Percentiles rank a stretch among this genome's conserved stretches.
Conservation (phyloP, 2,888 invertebrate species). For the Phragmatobia fuliginosa region DNA sequence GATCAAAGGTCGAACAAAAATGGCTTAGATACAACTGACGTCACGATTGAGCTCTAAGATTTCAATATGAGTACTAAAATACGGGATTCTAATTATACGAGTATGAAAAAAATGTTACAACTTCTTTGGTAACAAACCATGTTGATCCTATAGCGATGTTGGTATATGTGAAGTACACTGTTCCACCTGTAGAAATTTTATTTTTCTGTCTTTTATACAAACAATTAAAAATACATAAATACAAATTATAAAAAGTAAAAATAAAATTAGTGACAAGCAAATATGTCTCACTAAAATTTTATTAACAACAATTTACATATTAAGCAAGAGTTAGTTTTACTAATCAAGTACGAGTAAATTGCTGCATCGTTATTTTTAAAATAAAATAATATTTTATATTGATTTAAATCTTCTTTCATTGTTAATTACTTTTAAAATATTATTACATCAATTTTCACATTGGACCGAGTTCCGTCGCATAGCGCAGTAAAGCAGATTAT, state of each 20-base stretch:
- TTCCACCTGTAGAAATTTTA: conserved; percentile 75
- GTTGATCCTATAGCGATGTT: conserved; percentile 71
- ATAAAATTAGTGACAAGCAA: neutral
- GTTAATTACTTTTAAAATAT: neutral
- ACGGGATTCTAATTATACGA: conserved; percentile 37
- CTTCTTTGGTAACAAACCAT: conserved; percentile 70
- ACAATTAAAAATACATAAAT: neutral
- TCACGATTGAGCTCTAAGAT: neutral
- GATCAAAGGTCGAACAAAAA: neutral
- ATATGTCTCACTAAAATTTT: neutral
- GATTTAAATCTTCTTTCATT: neutral
- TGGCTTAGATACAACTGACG: neutral
- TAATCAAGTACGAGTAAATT: neutral
- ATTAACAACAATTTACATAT: neutral
- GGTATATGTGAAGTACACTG: conserved; percentile 69
- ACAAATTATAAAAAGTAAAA: neutral
- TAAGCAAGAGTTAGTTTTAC: neutral
- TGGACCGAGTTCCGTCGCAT: too few relatives aligned
- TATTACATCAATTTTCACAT: neutral
- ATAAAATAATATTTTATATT: neutral
- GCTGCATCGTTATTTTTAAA: neutral
- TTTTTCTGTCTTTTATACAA: conserved; percentile 28
- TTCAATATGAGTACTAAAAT: conserved; percentile 2
- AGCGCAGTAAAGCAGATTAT: too few relatives aligned
- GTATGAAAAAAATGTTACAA: conserved; percentile 29